Conservation (phyloP, 2,888 invertebrate species). For the Azorinus chamasolen region DNA sequence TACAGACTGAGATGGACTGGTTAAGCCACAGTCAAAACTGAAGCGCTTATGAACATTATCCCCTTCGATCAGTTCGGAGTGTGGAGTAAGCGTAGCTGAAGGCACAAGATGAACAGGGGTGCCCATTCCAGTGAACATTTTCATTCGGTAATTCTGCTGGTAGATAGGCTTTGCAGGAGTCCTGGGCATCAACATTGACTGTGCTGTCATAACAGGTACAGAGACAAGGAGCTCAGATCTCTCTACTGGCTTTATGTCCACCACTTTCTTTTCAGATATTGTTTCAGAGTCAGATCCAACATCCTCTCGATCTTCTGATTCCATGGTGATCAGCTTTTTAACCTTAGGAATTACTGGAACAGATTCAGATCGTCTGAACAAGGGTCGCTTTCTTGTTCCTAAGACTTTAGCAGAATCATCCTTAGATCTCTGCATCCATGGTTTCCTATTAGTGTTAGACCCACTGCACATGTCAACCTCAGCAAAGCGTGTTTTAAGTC, state of each 20-base stretch:
- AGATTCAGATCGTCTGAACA: conserved; percentile 57
- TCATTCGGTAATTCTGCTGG: conserved; percentile 61
- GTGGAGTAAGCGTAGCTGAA: conserved; percentile 52
- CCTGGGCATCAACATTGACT: conserved; percentile 36
- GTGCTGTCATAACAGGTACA: conserved; percentile 72
- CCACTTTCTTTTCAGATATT: conserved; percentile 1
- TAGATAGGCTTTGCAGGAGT: conserved; percentile 41
- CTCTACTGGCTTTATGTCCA: background rate
- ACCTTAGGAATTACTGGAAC: conserved; percentile 40
- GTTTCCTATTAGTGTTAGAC: conserved; percentile 13
- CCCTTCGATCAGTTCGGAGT: conserved; percentile 45
- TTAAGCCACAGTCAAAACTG: conserved; percentile 37
- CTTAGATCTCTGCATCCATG: conserved; percentile 4
- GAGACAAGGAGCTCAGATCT: conserved; percentile 15
- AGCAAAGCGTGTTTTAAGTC: conserved; percentile 28
- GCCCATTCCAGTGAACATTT: conserved; percentile 58
- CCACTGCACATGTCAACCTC: conserved; percentile 11
- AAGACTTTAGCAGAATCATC: conserved; percentile 5
- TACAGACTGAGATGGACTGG: background rate
- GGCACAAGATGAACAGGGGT: conserved; percentile 52
- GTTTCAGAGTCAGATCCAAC: background rate
- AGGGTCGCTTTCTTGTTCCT: conserved; percentile 14
- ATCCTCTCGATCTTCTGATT: conserved; percentile 6
- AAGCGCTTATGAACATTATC: conserved; percentile 48
- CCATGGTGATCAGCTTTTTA: background rate